Evolutionary conservation across 2,888 invertebrate genomes (phyloP).

Genomic region (Lasioglossum marginatum): DNA sequence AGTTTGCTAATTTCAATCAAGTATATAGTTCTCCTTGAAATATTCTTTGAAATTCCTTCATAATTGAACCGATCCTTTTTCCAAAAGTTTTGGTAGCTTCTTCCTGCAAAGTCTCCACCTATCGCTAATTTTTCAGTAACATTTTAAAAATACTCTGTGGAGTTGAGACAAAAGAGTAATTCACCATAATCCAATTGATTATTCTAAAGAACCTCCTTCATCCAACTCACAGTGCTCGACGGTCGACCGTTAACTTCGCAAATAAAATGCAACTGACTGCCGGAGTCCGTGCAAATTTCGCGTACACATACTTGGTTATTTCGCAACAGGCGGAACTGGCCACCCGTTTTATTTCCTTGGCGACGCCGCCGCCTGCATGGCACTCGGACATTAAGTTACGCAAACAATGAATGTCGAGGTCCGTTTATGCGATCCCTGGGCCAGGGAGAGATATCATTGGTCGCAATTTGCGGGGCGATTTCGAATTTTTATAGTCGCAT

Average conservation of each 20-base stretch:
- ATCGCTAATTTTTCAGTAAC: neutral
- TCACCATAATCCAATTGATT: neutral
- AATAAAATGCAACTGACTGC: conserved; percentile 4
- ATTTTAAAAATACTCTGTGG: neutral
- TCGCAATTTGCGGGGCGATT: neutral
- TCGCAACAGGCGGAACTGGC: conserved; percentile 11
- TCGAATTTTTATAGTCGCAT: conserved; percentile 1
- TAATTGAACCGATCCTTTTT: neutral
- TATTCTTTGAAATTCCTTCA: neutral
- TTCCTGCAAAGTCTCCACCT: neutral
- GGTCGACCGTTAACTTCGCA: neutral
- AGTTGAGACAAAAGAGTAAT: neutral
- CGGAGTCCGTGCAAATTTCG: neutral
- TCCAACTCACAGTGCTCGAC: neutral
- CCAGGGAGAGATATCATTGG: conserved; percentile 1
- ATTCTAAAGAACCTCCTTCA: neutral
- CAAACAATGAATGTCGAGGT: conserved; percentile 38
- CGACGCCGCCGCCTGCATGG: conserved; percentile 8
- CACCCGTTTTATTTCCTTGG: conserved; percentile 28
- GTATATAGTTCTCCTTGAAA: too few species aligned
- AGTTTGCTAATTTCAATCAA: too few species aligned
- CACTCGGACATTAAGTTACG: conserved; percentile 37
- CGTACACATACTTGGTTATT: neutral
- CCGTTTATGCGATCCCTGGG: conserved; percentile 19
- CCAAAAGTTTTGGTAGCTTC: neutral